Conservation (phyloP, 1,140 invertebrate genomes). For the Paramacrobiotus metropolitanus region DNA sequence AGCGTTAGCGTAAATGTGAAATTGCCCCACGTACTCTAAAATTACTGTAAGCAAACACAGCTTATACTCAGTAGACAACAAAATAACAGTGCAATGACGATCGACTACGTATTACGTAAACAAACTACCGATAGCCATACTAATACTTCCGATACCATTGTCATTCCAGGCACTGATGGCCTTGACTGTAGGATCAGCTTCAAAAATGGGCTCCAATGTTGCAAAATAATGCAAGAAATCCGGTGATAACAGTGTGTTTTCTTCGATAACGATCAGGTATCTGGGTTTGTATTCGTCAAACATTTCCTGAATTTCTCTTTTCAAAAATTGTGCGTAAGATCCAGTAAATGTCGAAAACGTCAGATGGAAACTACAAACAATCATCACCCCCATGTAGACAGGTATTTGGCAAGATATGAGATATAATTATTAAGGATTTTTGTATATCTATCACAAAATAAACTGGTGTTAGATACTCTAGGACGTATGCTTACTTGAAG, state of each 20-base stretch:
- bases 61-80: too few species aligned
- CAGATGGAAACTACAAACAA: slow-evolving; percentile 13
- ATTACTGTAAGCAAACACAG: too few species aligned
- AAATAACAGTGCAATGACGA: too few species aligned
- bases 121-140: too few species aligned
- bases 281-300: slow-evolving; percentile 15
- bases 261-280: slow-evolving; percentile 26
- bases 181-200: slow-evolving; percentile 21
- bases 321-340: neutral
- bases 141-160: too few species aligned
- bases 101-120: too few species aligned
- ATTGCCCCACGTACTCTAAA: too few species aligned
- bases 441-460: slow-evolving; percentile 5
- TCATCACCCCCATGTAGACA: too few species aligned
- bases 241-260: slow-evolving; percentile 25
- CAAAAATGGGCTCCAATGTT: slow-evolving; percentile 20
- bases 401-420: too few species aligned
- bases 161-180: slow-evolving; percentile 27
- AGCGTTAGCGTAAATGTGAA: too few species aligned
- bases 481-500: slow-evolving; percentile 19
- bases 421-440: slow-evolving; percentile 15
- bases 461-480: slow-evolving; percentile 11
- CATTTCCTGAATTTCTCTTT: neutral
- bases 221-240: slow-evolving; percentile 28
- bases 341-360: too few species aligned